These are phyloP conservation scores for Rhinoptilus africanus DNA, from an alignment of 2,113 vertebrate genomes.

Conservation along the genomic window DNA sequence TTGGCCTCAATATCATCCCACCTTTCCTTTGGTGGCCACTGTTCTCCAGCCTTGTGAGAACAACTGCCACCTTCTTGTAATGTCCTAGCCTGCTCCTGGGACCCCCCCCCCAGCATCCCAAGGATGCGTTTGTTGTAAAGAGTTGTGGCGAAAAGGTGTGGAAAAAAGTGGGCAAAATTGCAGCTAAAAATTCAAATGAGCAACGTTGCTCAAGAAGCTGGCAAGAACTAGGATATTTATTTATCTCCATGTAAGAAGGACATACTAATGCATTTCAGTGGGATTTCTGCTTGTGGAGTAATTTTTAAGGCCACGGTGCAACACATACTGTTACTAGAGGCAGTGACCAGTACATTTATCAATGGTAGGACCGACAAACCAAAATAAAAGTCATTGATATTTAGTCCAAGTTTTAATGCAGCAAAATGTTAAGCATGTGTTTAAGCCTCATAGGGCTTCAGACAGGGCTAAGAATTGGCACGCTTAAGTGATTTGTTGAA, in stretches of 20 bases:
- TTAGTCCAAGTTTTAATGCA: background rate
- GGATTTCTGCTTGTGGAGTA: background rate
- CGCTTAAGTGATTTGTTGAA: background rate
- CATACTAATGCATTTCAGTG: background rate
- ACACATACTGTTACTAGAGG: background rate
- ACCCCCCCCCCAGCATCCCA: background rate
- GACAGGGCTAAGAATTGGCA: background rate
- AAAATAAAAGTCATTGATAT: background rate
- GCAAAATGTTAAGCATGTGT: background rate
- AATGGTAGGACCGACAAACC: background rate
- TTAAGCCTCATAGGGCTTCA: background rate
- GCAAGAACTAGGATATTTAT: background rate
- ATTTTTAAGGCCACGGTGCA: background rate
- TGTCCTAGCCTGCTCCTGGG: background rate
- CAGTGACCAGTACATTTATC: background rate
- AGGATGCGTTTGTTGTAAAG: background rate
- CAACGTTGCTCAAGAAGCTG: background rate
- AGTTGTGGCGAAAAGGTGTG: background rate
- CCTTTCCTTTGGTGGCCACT: background rate
- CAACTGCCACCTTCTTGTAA: background rate
- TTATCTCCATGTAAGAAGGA: background rate
- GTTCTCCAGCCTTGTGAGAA: fast-evolving
- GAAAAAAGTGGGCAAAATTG: background rate
- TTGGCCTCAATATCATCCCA: fast-evolving
- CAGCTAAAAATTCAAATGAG: background rate